These are phyloP conservation scores for Toxostoma redivivum DNA, from an alignment of 2,113 vertebrate genomes.

Conservation along the genomic window DNA sequence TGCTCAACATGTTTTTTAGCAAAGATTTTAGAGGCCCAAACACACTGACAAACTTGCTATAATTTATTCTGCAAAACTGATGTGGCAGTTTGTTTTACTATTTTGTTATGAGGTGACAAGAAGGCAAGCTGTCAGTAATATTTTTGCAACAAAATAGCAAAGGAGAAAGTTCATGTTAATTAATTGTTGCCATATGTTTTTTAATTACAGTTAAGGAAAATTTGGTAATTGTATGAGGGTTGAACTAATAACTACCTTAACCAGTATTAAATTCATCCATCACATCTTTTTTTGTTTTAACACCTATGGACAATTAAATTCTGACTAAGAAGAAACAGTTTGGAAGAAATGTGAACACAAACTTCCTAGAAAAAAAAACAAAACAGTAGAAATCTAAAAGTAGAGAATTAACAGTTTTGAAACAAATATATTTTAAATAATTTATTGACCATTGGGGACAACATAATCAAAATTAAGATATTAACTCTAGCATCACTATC, in stretches of 20 bases:
- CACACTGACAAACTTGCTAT: neutral
- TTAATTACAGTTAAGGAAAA: neutral
- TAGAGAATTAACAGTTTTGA: neutral
- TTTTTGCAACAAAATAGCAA: neutral
- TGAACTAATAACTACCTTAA: neutral
- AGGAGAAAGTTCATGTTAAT: neutral
- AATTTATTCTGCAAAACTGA: slow-evolving; percentile 25
- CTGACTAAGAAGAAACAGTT: neutral
- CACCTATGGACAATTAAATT: neutral
- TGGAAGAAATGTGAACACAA: neutral
- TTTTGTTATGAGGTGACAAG: slow-evolving; percentile 14
- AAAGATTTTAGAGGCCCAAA: neutral
- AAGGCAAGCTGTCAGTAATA: slow-evolving; percentile 23
- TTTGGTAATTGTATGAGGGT: neutral
- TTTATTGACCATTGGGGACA: neutral
- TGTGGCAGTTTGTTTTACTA: neutral
- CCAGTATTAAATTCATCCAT: neutral
- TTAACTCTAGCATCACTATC: neutral
- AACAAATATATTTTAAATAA: neutral
- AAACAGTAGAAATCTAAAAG: neutral
- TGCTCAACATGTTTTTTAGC: neutral
- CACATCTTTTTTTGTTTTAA: neutral
- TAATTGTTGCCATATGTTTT: slow-evolving; percentile 10
- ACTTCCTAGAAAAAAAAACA: neutral
- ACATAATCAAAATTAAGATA: neutral